phyloP scores from a whole-genome alignment of 2,888 invertebrate species.

The Lypha dubia region DNA sequence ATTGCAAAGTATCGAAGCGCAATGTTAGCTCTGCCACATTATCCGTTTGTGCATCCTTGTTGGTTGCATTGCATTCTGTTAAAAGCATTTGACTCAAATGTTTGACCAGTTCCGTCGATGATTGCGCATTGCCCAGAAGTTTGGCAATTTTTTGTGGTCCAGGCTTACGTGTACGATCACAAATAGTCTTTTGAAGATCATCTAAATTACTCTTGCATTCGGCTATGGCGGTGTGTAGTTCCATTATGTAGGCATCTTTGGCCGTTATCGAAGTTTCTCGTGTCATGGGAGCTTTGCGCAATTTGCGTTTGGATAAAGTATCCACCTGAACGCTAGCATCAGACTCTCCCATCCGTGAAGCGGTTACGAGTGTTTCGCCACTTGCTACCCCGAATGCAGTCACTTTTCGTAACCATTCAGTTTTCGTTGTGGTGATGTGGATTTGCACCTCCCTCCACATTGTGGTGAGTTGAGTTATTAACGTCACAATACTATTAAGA shows the following conservation, averaged over 20 bases:
- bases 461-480: conserved; percentile 87
- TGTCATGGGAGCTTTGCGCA: conserved; percentile 81
- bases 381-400: conserved; percentile 81
- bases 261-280: conserved; percentile 89
- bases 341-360: conserved; percentile 89
- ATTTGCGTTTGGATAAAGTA: conserved; percentile 86
- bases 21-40: conserved; percentile 87
- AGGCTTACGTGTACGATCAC: conserved; percentile 85
- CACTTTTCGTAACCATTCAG: conserved; percentile 81
- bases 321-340: conserved; percentile 93
- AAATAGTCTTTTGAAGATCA: conserved; percentile 87
- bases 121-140: conserved; percentile 90
- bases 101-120: conserved; percentile 91
- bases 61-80: conserved; percentile 89
- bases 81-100: conserved; percentile 90
- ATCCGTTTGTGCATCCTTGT: conserved; percentile 87
- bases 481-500: conserved; percentile 84
- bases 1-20: conserved; percentile 88
- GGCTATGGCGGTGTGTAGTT: conserved; percentile 88
- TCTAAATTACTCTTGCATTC: conserved; percentile 89
- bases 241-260: conserved; percentile 91
- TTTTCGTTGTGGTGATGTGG: conserved; percentile 84
- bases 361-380: conserved; percentile 87
- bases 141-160: conserved; percentile 90
- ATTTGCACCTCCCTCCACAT: conserved; percentile 86